Percentiles rank a stretch among this genome's conserved stretches.
Evolutionary conservation across 2,888 invertebrate genomes (phyloP).

Genomic region (Neoitamus cyanurus): DNA sequence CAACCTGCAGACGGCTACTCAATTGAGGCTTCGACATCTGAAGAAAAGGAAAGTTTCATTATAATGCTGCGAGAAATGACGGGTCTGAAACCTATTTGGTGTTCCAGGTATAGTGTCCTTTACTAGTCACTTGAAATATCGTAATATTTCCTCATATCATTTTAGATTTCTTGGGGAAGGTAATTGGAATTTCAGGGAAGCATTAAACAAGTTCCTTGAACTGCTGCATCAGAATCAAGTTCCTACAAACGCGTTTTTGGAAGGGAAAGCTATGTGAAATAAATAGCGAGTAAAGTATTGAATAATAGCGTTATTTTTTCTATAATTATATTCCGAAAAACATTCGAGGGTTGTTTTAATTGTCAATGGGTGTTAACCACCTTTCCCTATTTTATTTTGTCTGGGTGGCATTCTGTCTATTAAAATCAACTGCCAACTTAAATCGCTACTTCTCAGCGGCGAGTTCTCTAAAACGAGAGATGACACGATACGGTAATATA

Average conservation of each 20-base stretch:
- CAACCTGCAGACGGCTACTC: not conserved
- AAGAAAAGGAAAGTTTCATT: conserved; percentile 50
- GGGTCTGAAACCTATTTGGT: conserved; percentile 49
- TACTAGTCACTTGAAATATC: not conserved
- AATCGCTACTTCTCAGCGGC: too few species aligned
- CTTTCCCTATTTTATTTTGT: too few species aligned
- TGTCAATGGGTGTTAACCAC: not conserved
- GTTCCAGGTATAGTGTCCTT: conserved; percentile 47
- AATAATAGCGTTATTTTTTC: not conserved
- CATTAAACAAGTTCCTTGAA: conserved; percentile 43
- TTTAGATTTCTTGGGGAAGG: conserved; percentile 49
- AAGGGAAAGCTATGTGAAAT: not conserved
- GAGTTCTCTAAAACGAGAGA: too few species aligned
- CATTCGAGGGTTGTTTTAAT: not conserved
- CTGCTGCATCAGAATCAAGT: conserved; percentile 35
- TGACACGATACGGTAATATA: too few species aligned
- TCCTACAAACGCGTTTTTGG: conserved; percentile 38
- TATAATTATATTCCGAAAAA: not conserved
- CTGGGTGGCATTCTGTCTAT: too few species aligned
- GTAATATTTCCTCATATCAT: not conserved
- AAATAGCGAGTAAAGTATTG: not conserved
- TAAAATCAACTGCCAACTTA: too few species aligned
- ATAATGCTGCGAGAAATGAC: conserved; percentile 52
- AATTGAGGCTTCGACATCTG: conserved; percentile 13
- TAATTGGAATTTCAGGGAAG: conserved; percentile 50